Evolutionary conservation across 2,113 vertebrate genomes (phyloP).

Genomic region (Chaetura pelagica): DNA sequence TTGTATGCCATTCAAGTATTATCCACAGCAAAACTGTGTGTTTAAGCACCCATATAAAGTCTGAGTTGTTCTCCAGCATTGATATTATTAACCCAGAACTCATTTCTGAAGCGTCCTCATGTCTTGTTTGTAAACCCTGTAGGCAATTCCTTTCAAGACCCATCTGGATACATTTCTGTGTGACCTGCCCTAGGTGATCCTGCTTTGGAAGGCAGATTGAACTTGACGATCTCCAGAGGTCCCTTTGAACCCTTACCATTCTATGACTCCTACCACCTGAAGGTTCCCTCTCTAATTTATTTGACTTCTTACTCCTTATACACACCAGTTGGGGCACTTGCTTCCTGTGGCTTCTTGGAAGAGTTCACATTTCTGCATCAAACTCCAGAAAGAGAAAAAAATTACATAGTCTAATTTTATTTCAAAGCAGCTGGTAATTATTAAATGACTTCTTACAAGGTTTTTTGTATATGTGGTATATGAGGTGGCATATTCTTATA

Average conservation of each 20-base stretch:
- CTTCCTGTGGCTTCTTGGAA: background rate
- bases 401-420: background rate
- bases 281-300: background rate
- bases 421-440: background rate
- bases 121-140: background rate
- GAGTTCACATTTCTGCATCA: background rate
- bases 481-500: background rate
- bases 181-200: too few relatives aligned
- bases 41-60: background rate
- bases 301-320: too few relatives aligned
- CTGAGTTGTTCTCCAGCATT: background rate
- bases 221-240: too few relatives aligned
- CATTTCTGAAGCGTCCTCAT: background rate
- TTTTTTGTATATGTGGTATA: background rate
- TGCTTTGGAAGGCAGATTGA: too few relatives aligned
- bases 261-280: background rate
- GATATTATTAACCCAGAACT: background rate
- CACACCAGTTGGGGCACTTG: too few relatives aligned
- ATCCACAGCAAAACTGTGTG: background rate
- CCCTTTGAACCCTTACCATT: too few relatives aligned
- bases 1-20: background rate
- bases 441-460: background rate
- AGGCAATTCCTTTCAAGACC: background rate
- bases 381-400: background rate
- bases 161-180: too few relatives aligned